Evolutionary conservation across 1,140 invertebrate species (phyloP).

Genomic region (Pectinophora gossypiella): DNA sequence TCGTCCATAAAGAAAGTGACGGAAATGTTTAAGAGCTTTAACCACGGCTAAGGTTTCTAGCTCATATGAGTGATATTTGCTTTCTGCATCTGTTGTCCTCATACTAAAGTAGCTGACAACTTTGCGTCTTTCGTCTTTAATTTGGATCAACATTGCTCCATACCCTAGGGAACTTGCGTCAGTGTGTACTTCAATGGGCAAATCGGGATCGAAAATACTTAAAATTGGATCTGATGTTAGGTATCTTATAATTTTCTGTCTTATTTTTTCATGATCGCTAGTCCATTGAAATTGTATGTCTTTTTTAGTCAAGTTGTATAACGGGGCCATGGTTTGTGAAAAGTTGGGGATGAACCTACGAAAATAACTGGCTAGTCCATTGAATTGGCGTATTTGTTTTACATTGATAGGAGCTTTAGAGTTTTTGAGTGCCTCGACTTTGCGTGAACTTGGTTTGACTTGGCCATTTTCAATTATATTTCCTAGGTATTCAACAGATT

Average conservation of each 20-base stretch:
- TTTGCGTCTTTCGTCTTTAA: constrained; percentile 12
- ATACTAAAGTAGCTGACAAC: constrained; percentile 7
- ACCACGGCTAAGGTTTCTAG: constrained; percentile 38
- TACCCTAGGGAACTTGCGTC: constrained; percentile 21
- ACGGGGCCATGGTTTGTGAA: constrained; percentile 37
- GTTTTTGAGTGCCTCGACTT: constrained; percentile 15
- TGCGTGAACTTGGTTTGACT: constrained; percentile 14
- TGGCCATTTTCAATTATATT: constrained; percentile 15
- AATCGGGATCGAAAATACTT: constrained; percentile 24
- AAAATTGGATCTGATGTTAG: constrained; percentile 22
- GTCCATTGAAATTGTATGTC: constrained; percentile 7
- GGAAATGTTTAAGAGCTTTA: constrained; percentile 31
- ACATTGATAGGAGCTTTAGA: constrained; percentile 13
- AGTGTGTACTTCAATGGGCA: constrained; percentile 2
- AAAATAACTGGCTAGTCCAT: constrained; percentile 59
- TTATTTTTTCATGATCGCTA: constrained; percentile 1
- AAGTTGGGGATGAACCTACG: constrained; percentile 60
- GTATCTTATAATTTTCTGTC: neutral
- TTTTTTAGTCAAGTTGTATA: constrained; percentile 19
- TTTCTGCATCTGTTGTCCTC: neutral
- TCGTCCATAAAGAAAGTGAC: constrained; percentile 37
- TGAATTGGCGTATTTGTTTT: constrained; percentile 38
- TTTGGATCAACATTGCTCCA: constrained; percentile 23
- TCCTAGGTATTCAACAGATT: constrained; percentile 31
- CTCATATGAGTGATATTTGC: constrained; percentile 48